Percentiles rank a stretch among this genome's conserved stretches.
Evolutionary conservation across 2,888 invertebrate species (phyloP).

Genomic region (Phortica magna): DNA sequence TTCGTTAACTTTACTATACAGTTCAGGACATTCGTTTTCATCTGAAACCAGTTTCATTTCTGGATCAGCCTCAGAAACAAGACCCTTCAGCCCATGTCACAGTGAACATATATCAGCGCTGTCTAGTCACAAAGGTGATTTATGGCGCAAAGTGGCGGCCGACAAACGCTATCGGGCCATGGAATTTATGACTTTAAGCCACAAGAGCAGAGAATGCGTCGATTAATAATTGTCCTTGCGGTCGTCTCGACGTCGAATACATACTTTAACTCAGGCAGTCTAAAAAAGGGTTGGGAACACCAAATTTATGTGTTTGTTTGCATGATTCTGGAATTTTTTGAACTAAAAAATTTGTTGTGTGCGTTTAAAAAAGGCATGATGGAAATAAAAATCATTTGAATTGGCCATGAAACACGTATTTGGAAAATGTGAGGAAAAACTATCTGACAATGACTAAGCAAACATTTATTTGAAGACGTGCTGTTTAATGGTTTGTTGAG

Average conservation of each 20-base stretch:
- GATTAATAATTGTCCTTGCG: slow-evolving; percentile 12
- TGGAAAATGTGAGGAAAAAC: background rate
- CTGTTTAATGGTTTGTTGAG: background rate
- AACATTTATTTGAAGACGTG: background rate
- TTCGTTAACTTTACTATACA: background rate
- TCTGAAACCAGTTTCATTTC: no score
- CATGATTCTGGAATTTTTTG: no score
- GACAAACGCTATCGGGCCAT: slow-evolving; percentile 64
- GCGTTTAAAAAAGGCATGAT: no score
- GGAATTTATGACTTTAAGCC: slow-evolving; percentile 50
- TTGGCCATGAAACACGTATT: slow-evolving; percentile 14
- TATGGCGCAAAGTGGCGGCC: slow-evolving; percentile 62
- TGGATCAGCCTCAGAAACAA: background rate
- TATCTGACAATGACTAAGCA: background rate
- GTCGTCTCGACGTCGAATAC: no score
- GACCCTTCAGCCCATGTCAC: no score
- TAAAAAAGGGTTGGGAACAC: background rate
- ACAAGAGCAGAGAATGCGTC: background rate
- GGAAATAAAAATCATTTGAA: background rate
- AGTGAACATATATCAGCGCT: background rate
- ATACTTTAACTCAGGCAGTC: no score
- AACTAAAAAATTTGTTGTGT: no score
- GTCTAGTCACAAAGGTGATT: slow-evolving; percentile 50
- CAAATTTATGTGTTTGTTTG: background rate
- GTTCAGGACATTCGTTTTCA: no score